Evolutionary conservation across 1,140 invertebrate genomes (phyloP), one percentile per base, ranked within the genome.

Genomic region (Zaprionus capensis): DNA sequence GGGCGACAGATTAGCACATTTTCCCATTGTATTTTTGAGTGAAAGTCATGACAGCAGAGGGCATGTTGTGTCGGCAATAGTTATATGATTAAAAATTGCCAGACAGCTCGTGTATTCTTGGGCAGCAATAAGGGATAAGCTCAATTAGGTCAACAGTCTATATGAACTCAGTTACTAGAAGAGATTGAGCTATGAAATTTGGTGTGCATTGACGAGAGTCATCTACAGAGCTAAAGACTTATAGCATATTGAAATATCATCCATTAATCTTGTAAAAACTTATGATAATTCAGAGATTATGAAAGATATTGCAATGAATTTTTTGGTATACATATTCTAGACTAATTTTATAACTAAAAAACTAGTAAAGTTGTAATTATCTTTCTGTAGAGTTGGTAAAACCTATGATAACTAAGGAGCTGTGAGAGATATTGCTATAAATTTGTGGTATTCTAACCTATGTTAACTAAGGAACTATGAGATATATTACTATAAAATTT

Each of bases 1-100:
- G 66, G 44, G 59, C 76, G 53, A 41, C 34, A 71, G 73, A 78
- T 88, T 83, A 87, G 80, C 83, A 87, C 84, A 88, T 83, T 80
- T 87, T 64, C 17, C 2, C 15, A 66, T 41, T 66, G 53, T 66
- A 17, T 64, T 51, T 6, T 51, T 26, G 44, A 6, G 22, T 49
- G 41, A 7, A 31, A 44, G 38, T 9, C 3, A 14, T 15, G 6
- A 44, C 11, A 26, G 12, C 9, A 34, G 36, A 11, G 17, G 46
- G 9, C 20, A 46, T 46, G n/a, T 9, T 46, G 41, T 17, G n/a
- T 20, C 41, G n/a, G 9, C 41, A 20, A 46, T 46, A 46, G 41
- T 7, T 44, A 44, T n/a, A 7, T 17, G 41, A n/a, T 44, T 17
- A 44, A 17, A 9, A 17, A 34, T 11, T 46, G 41, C 41, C 41